Evolutionary conservation across 2,888 invertebrate genomes (phyloP).

Genomic region (Eucera pruinosa): DNA sequence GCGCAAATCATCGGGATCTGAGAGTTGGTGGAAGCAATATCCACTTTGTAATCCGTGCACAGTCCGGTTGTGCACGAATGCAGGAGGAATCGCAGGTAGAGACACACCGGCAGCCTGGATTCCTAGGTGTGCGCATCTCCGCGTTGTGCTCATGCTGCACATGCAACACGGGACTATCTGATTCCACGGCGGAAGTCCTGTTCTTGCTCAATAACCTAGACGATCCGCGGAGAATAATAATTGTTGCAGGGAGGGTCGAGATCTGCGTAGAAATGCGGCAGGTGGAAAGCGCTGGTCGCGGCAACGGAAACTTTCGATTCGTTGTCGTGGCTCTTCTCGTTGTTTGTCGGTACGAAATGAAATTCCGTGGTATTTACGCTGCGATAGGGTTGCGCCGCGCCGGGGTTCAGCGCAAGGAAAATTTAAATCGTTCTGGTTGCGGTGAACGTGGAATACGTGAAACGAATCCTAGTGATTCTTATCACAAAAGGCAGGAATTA

Average conservation of each 20-base stretch:
- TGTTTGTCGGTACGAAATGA: constrained; percentile 18
- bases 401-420: constrained; percentile 4
- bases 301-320: neutral
- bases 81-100: constrained; percentile 56
- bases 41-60: constrained; percentile 69
- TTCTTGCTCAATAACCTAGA: constrained; percentile 76
- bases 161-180: constrained; percentile 68
- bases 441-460: constrained; percentile 31
- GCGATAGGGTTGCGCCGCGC: constrained; percentile 12
- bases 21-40: constrained; percentile 53
- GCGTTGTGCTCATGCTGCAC: constrained; percentile 50
- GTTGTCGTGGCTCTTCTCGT: neutral
- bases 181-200: constrained; percentile 74
- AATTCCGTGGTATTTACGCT: constrained; percentile 8
- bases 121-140: constrained; percentile 51
- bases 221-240: constrained; percentile 73
- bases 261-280: constrained; percentile 29
- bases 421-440: constrained; percentile 25
- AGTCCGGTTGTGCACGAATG: constrained; percentile 61
- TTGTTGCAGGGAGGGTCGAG: constrained; percentile 49
- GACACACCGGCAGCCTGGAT: constrained; percentile 6
- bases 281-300: constrained; percentile 30
- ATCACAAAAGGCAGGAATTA: constrained; percentile 16
- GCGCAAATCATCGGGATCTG: constrained; percentile 56
- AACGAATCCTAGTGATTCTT: constrained; percentile 8